Percentiles rank a stretch among this genome's conserved stretches.
Evolutionary conservation across 2,888 invertebrate species (phyloP).

Genomic region (Himalopsyche japonica): DNA sequence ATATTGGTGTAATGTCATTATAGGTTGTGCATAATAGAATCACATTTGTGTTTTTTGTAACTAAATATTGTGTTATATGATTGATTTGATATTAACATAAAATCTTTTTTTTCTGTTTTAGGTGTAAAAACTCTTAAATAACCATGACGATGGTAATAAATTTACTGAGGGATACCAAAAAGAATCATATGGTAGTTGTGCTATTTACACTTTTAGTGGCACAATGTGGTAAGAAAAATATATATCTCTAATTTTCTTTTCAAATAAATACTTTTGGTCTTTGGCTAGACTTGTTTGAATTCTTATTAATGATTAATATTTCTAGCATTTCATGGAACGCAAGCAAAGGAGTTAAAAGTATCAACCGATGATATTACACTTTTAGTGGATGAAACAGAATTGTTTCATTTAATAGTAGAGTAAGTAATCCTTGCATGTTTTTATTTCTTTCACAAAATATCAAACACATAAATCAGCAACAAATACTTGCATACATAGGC

Average conservation of each 20-base stretch:
- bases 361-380: conserved; percentile 64
- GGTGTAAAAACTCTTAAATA: background rate
- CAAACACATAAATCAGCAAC: no score
- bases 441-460: no score
- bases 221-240: background rate
- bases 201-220: background rate
- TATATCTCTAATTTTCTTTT: background rate
- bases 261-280: background rate
- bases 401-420: conserved; percentile 62
- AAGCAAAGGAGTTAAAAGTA: conserved; percentile 56
- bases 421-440: conserved; percentile 51
- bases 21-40: no score
- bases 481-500: no score
- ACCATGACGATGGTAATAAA: background rate
- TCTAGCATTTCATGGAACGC: conserved; percentile 50
- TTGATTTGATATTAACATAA: no score
- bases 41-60: no score
- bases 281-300: background rate
- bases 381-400: conserved; percentile 58
- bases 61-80: no score
- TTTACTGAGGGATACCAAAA: background rate
- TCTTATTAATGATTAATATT: conserved; percentile 36
- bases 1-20: no score
- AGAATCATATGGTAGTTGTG: background rate
- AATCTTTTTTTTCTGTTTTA: background rate